These are phyloP conservation scores for Ferrisia virgata DNA, from an alignment of 2,888 invertebrate species.

Conservation along the genomic window DNA sequence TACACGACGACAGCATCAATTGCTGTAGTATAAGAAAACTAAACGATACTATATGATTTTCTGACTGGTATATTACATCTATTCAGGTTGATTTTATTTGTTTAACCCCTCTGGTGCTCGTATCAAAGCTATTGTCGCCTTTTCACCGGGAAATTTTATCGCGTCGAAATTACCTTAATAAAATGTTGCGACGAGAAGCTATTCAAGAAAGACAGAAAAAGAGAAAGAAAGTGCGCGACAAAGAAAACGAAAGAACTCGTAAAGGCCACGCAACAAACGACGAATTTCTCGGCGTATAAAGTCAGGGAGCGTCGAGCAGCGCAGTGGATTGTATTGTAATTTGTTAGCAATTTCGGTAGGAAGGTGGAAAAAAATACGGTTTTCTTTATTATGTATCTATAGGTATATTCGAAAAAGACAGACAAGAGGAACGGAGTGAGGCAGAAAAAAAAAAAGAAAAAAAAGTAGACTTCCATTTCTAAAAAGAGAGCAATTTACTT, in stretches of 20 bases:
- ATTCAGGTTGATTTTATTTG: neutral
- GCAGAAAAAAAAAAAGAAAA: neutral
- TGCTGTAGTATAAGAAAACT: neutral
- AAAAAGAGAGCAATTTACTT: neutral
- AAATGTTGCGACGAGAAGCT: neutral
- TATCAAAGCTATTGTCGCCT: neutral
- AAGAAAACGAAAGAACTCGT: neutral
- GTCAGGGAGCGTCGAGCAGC: neutral
- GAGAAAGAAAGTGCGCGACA: no score
- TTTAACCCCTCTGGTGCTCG: neutral
- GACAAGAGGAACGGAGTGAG: neutral
- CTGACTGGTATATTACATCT: neutral
- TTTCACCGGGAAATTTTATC: neutral
- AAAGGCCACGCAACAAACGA: neutral
- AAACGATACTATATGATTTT: neutral
- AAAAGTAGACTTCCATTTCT: neutral
- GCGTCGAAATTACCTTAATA: neutral
- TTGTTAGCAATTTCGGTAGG: neutral
- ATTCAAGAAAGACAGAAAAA: neutral
- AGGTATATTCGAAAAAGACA: neutral
- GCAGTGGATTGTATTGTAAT: neutral
- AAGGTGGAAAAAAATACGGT: neutral
- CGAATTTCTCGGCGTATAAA: neutral
- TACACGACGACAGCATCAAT: neutral
- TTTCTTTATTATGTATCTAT: neutral